phyloP scores from a whole-genome alignment of 2,888 invertebrate genomes.

The Folsomia manolachei region DNA sequence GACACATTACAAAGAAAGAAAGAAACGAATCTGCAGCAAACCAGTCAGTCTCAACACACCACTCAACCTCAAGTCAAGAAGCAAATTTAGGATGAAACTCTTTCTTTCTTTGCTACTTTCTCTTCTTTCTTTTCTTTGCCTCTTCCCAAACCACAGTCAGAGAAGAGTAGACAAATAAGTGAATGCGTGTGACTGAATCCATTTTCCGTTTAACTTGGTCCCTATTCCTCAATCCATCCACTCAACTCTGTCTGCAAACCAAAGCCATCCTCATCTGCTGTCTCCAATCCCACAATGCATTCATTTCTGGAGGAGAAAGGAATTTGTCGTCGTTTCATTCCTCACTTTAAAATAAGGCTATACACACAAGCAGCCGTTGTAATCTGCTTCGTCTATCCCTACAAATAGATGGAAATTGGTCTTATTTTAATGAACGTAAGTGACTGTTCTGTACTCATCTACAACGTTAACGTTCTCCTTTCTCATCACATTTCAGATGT shows the following conservation, averaged over 20 bases:
- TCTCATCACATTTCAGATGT: slow-evolving; percentile 1
- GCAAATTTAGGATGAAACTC: background rate
- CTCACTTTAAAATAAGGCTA: background rate
- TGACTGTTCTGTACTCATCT: background rate
- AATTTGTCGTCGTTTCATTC: slow-evolving; percentile 9
- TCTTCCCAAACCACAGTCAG: no score
- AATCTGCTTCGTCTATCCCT: no score
- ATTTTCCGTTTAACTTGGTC: background rate
- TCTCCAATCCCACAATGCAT: background rate
- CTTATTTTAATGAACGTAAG: background rate
- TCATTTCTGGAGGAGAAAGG: background rate
- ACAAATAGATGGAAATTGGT: no score
- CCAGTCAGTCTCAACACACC: no score
- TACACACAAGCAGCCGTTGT: background rate
- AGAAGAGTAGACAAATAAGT: background rate
- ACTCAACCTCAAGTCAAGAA: no score
- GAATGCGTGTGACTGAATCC: background rate
- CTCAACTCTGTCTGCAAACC: no score
- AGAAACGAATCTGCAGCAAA: background rate
- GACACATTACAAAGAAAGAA: background rate
- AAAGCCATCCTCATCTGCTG: no score
- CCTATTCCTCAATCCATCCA: no score
- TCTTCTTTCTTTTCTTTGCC: no score
- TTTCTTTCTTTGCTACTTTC: background rate
- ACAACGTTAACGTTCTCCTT: no score